Base-by-base conservation (phyloP, 23 tunicate species). In the Botrylloides violaceus region DNA sequence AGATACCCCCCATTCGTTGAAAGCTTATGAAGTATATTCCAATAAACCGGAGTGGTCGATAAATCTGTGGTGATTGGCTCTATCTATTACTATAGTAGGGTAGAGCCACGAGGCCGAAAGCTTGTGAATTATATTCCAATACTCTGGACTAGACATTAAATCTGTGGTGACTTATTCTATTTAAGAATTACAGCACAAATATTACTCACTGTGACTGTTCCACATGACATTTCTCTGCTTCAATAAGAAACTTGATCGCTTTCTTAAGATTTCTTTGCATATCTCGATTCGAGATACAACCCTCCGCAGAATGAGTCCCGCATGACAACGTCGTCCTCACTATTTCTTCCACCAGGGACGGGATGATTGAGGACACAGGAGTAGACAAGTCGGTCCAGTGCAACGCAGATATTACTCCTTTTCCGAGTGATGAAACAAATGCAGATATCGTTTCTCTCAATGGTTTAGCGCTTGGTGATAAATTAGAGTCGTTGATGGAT, bases 231-330 rank as follows among this genome's bases (percentile, higher is more conserved):
- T 48, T 29, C 47, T 71, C 81, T 21, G 39, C 43, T 70, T 39
- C 30, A 5, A 29, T 12, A 56, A 83, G 23, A 49, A 70, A 34
- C 24, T n/a, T 1, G 32, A 84, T 50, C 32, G 76, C 75, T 3
- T n/a, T 3, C 3, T 49, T 34, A 29, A 78, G 34, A 65, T 84
- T 84, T 26, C 56, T 26, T 0, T 58, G 36, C 32, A 84, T 5
- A 70, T 84, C 92, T 53, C 53, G 22, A 27, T 34, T 37, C 3
- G 62, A 27, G 2, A 66, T 23, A 72, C 92, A 84, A n/a, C 92
- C 92, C 57, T 84, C 92, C 28, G 92, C 61, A 2, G 92, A 71
- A 6, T 34, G 31, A 32, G 77, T 47, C 28, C 58, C 55, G 33
- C 61, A 55, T 7, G 34, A 24, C 28, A 80, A 60, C 20, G 71